Base-by-base conservation (phyloP, 2,113 vertebrate genomes). In the Scolopax mira region DNA sequence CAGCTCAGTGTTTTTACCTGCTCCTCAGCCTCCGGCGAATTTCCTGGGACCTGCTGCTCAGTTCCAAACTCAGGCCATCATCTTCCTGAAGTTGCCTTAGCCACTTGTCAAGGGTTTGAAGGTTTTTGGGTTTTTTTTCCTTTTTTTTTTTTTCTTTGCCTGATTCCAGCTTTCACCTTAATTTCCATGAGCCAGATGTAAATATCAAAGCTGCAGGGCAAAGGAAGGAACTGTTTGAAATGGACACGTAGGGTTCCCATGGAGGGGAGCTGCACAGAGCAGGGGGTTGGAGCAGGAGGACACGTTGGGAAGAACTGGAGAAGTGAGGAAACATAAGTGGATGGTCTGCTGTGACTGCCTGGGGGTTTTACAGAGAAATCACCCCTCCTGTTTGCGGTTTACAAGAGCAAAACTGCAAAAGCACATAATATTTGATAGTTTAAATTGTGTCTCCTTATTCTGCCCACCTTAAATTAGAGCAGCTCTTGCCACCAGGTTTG, bases 171-270 rank as follows among this genome's bases (percentile, higher is more conserved):
- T 57, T 37, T 37, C 0, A 2, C 46, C 33, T 27, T 8, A 11
- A 10, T n/a, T 79, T 69, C 33, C 8, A 3, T 28, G 15, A 27
- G 25, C 0, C 1, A 15, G 37, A 16, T 1, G 42, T 4, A 31
- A 52, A 42, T 19, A 7, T 2, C 35, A 83, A 51, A 39, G 35
- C 11, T 9, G 7, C 13, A 25, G 41, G 62, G 75, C 6, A 46
- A 37, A 39, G 52, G 39, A 44, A 51, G 35, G 73, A 62, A 9
- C 15, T 3, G 27, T 3, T 39, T 31, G 6, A 4, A 35, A 18
- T 0, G 1, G 8, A 1, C 0, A 4, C 7, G 6, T 15, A 46
- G 70, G n/a, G 5, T 19, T 27, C 30, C 0, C 10, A 1, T 9
- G 3, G n/a, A 57, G 66, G n/a, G 33, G 39, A 33, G 37, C 49